phyloP scores from a whole-genome alignment of 2,113 vertebrate species.

The Bos javanicus region DNA sequence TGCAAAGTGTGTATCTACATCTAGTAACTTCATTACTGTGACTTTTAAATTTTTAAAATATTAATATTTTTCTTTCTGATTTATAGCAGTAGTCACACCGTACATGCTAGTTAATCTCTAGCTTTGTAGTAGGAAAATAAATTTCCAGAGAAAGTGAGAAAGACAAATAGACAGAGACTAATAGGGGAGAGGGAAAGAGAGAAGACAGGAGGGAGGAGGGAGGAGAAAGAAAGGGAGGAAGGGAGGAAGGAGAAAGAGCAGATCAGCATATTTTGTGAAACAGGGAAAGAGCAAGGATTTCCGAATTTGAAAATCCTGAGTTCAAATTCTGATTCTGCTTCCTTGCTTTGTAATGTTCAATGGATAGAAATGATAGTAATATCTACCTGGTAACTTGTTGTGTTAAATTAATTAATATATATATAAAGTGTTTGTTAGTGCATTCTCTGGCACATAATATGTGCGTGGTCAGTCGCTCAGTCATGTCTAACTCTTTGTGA shows the following conservation, averaged over 20 bases:
- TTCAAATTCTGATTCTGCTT: constrained; percentile 24
- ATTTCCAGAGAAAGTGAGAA: not conserved
- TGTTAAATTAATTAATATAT: not conserved
- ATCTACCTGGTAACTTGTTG: not conserved
- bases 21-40: not conserved
- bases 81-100: not conserved
- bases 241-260: not conserved
- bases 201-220: not conserved
- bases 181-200: not conserved
- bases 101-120: not conserved
- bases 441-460: not conserved
- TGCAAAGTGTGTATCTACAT: not conserved
- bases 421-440: not conserved
- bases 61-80: not conserved
- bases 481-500: not conserved
- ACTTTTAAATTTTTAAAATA: not conserved
- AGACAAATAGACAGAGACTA: not conserved
- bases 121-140: not conserved
- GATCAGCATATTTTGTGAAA: not conserved
- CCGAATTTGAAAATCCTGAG: not conserved
- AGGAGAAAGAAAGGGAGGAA: not conserved
- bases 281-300: not conserved
- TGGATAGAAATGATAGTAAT: not conserved
- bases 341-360: not conserved
- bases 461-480: not conserved